These are phyloP conservation scores for Lottia scabra DNA, from an alignment of 2,888 invertebrate genomes.

Conservation along the genomic window DNA sequence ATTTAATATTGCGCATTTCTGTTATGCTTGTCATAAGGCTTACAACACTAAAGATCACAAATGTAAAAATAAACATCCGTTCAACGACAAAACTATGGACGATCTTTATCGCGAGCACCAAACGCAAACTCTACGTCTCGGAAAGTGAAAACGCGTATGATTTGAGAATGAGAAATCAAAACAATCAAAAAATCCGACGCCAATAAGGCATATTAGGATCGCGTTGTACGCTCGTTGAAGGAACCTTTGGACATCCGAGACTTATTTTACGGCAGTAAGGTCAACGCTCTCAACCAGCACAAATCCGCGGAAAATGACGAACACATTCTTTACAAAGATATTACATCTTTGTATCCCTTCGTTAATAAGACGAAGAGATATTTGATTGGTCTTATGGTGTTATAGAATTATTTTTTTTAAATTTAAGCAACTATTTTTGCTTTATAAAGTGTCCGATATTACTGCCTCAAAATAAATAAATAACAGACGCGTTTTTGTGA, in stretches of 20 bases:
- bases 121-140: not conserved
- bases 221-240: not conserved
- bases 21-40: not conserved
- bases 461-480: not conserved
- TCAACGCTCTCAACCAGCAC: not conserved
- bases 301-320: too few species aligned
- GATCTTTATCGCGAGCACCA: not conserved
- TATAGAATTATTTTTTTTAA: conserved; percentile 8
- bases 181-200: not conserved
- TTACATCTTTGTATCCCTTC: not conserved
- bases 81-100: not conserved
- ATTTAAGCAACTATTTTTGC: conserved; percentile 9
- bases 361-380: conserved; percentile 5
- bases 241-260: not conserved
- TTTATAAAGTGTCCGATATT: not conserved
- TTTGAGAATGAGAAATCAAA: too few species aligned
- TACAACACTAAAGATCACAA: too few species aligned
- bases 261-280: not conserved
- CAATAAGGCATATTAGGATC: not conserved
- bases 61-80: too few species aligned
- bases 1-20: not conserved
- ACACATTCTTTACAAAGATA: not conserved
- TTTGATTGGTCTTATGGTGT: conserved; percentile 5
- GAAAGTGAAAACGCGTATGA: not conserved
- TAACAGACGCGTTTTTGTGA: conserved; percentile 5